Evolutionary conservation across 2,113 vertebrate genomes (phyloP).

Genomic region (Parotia lawesii): DNA sequence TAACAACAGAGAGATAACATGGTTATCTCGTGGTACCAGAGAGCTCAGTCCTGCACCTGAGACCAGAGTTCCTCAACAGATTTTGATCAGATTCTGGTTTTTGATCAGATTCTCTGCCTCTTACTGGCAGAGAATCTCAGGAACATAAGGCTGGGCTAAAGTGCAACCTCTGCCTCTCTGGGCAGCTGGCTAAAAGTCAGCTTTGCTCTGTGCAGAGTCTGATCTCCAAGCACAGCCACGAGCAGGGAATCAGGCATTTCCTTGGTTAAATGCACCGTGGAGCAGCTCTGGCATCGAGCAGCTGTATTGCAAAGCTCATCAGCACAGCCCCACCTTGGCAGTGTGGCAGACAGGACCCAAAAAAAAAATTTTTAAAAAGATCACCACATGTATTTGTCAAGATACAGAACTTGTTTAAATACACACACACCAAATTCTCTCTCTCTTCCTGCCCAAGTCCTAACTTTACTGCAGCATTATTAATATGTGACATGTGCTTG

Average conservation of each 20-base stretch:
- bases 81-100: neutral
- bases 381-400: neutral
- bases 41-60: neutral
- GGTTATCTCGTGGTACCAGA: neutral
- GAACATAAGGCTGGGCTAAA: neutral
- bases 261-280: fast-evolving
- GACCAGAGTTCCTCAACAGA: neutral
- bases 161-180: neutral
- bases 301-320: neutral
- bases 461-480: neutral
- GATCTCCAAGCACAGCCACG: neutral
- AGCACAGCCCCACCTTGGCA: neutral
- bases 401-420: neutral
- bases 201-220: neutral
- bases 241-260: neutral
- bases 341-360: neutral
- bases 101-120: too few species aligned
- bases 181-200: neutral
- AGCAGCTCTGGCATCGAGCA: neutral
- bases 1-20: neutral
- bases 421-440: neutral
- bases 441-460: neutral
- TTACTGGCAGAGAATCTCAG: neutral
- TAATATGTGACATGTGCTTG: neutral
- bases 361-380: neutral